Percentiles rank a stretch among this genome's conserved stretches.
These are phyloP conservation scores for Tubulanus polymorphus DNA, from an alignment of 2,888 invertebrate species.

Conservation along the genomic window DNA sequence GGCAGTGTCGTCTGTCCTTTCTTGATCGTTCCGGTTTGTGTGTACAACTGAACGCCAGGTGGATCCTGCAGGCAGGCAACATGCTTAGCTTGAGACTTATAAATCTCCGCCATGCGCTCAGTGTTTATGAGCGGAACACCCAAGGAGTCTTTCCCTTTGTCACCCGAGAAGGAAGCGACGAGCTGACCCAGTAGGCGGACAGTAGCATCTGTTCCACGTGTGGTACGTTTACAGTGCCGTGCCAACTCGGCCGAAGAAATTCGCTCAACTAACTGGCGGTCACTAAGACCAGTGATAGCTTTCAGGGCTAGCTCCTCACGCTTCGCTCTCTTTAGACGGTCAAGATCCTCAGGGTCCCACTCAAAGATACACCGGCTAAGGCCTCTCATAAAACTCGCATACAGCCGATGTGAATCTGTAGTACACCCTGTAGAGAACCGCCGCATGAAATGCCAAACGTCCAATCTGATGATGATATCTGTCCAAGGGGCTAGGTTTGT, in stretches of 20 bases:
- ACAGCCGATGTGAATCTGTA: conserved; percentile 25
- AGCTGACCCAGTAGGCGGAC: conserved; percentile 14
- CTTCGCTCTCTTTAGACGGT: too few relatives aligned
- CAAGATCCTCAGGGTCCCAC: conserved; percentile 22
- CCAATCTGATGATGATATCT: conserved; percentile 13
- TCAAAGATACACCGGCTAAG: conserved; percentile 20
- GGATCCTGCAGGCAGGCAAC: conserved; percentile 23
- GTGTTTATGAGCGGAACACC: conserved; percentile 22
- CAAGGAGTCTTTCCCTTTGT: conserved; percentile 15
- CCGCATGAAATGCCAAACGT: conserved; percentile 30
- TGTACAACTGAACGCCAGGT: conserved; percentile 20
- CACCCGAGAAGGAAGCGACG: conserved; percentile 15
- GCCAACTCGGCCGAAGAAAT: conserved; percentile 18
- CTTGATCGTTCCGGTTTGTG: conserved; percentile 13
- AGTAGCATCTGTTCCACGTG: conserved; percentile 18
- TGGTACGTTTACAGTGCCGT: conserved; percentile 17
- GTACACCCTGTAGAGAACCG: conserved; percentile 17
- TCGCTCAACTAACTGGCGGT: background rate
- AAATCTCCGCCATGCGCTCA: conserved; percentile 18
- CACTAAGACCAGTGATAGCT: background rate
- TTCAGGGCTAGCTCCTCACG: background rate
- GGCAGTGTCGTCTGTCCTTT: conserved; percentile 25
- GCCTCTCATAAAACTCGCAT: conserved; percentile 22
- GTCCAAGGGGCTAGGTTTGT: background rate
- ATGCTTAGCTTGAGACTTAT: conserved; percentile 20